Conservation (phyloP, 2,797 vertebrate species). For the Onychomys leucogaster region DNA sequence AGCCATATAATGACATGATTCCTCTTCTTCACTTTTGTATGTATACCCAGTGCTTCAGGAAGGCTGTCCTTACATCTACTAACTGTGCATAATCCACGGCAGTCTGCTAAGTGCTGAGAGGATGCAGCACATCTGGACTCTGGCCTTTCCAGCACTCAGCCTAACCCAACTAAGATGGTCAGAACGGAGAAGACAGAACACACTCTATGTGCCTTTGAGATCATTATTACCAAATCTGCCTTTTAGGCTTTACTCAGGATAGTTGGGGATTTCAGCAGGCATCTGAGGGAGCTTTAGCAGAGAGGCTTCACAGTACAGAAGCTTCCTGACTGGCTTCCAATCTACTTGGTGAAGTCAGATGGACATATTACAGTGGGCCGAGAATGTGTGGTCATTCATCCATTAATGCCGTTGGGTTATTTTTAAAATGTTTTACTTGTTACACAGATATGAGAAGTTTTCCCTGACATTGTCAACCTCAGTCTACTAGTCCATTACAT, state of each 20-base stretch:
- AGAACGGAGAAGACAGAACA: slow-evolving; percentile 11
- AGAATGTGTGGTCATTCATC: neutral
- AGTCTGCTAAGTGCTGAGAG: slow-evolving; percentile 65
- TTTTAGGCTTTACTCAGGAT: neutral
- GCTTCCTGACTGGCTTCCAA: neutral
- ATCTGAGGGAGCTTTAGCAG: neutral
- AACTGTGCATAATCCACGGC: slow-evolving; percentile 23
- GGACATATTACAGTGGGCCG: neutral
- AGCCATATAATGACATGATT: neutral
- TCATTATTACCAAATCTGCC: neutral
- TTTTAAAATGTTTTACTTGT: neutral
- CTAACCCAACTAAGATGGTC: neutral
- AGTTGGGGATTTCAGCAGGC: neutral
- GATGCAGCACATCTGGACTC: slow-evolving; percentile 13
- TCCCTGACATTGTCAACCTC: neutral
- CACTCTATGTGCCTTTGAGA: neutral
- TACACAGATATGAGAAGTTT: neutral
- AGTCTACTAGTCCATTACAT: neutral
- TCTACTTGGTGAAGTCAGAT: neutral
- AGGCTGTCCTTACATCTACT: slow-evolving; percentile 31
- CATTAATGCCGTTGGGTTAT: neutral
- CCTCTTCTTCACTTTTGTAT: neutral
- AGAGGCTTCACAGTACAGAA: neutral
- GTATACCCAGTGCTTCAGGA: neutral
- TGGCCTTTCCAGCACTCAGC: neutral